phyloP scores from a whole-genome alignment of 1,140 invertebrate genomes.

The Drosophila tani region DNA sequence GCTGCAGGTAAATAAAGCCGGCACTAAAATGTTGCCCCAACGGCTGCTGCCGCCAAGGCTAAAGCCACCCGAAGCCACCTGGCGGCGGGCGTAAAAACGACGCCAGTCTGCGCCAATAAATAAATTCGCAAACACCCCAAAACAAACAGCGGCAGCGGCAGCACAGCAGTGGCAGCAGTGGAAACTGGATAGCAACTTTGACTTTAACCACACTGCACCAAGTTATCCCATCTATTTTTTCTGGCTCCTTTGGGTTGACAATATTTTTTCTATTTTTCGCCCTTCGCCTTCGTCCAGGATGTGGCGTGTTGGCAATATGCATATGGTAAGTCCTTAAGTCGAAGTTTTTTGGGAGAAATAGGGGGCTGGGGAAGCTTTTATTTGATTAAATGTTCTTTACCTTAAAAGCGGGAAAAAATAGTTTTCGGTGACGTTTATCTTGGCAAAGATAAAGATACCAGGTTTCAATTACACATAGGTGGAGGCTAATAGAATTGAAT shows the following conservation, averaged over 20 bases:
- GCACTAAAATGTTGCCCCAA: slow-evolving; percentile 60
- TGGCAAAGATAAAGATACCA: slow-evolving; percentile 14
- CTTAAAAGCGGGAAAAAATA: slow-evolving; percentile 42
- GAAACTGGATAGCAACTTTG: slow-evolving; percentile 40
- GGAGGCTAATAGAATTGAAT: slow-evolving; percentile 39
- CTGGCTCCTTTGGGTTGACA: slow-evolving; percentile 46
- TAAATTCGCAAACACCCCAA: slow-evolving; percentile 61
- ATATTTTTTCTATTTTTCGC: slow-evolving; percentile 23
- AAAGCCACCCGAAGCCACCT: slow-evolving; percentile 28
- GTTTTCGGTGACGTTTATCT: slow-evolving; percentile 37
- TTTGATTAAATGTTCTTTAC: slow-evolving; percentile 48
- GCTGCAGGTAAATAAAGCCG: slow-evolving; percentile 52
- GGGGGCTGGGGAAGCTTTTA: slow-evolving; percentile 29
- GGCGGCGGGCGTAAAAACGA: slow-evolving; percentile 26
- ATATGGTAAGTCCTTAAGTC: slow-evolving; percentile 53
- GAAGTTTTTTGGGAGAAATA: background rate
- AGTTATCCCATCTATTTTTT: slow-evolving; percentile 54
- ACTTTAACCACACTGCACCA: slow-evolving; percentile 54
- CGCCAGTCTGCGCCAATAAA: slow-evolving; percentile 59
- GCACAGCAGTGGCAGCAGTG: slow-evolving; percentile 12
- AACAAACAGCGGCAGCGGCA: slow-evolving; percentile 43
- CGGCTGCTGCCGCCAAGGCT: slow-evolving; percentile 20
- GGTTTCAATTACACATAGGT: slow-evolving; percentile 30
- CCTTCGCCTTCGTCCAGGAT: slow-evolving; percentile 18
- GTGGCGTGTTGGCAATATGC: slow-evolving; percentile 53